Evolutionary conservation across 2,888 invertebrate genomes (phyloP).

Genomic region (Pyrgus malvae): DNA sequence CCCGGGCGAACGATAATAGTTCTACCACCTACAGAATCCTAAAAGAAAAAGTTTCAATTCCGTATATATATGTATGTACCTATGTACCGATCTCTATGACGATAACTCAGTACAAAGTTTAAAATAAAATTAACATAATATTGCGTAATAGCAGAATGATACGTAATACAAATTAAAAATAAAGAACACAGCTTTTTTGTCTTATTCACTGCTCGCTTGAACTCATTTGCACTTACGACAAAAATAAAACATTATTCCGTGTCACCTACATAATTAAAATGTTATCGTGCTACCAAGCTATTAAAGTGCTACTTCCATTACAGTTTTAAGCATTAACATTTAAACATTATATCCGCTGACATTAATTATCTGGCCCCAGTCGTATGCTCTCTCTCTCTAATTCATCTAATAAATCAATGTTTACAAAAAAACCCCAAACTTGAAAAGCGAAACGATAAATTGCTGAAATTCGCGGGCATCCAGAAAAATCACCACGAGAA

Average conservation of each 20-base stretch:
- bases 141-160: too few species aligned
- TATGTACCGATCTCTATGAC: too few species aligned
- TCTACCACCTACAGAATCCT: too few species aligned
- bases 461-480: conserved; percentile 51
- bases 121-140: too few species aligned
- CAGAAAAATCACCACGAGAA: conserved; percentile 65
- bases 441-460: conserved; percentile 41
- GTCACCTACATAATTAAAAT: conserved; percentile 21
- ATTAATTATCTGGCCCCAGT: conserved; percentile 17
- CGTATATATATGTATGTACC: too few species aligned
- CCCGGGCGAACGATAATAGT: too few species aligned
- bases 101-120: too few species aligned
- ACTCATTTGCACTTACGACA: conserved; percentile 10
- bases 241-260: conserved; percentile 10
- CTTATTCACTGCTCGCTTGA: not conserved
- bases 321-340: conserved; percentile 10
- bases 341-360: conserved; percentile 14
- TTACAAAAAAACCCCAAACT: conserved; percentile 16
- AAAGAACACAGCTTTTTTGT: not conserved
- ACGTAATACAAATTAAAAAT: not conserved
- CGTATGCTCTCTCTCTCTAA: conserved; percentile 20
- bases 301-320: conserved; percentile 18
- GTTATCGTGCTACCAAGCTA: conserved; percentile 14
- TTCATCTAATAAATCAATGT: conserved; percentile 27
- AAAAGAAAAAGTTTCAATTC: too few species aligned